phyloP scores from a whole-genome alignment of 1,140 invertebrate species.

The Streblospio benedicti region DNA sequence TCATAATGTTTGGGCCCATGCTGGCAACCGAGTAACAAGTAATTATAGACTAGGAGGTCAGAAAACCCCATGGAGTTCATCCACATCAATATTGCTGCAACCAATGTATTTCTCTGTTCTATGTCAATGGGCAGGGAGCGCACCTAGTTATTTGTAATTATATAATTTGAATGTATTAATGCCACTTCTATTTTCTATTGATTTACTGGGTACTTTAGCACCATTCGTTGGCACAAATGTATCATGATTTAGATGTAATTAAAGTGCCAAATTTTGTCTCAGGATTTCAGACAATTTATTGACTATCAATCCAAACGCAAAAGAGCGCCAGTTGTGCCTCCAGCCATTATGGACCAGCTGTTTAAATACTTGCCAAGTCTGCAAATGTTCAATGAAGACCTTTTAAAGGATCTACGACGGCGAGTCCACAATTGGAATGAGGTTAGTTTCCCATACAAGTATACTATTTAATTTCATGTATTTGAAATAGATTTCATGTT shows the following conservation, averaged over 20 bases:
- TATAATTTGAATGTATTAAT: background rate
- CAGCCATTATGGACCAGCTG: conserved; percentile 53
- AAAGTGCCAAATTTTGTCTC: conserved; percentile 13
- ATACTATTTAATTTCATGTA: background rate
- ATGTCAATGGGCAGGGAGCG: background rate
- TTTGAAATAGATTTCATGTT: background rate
- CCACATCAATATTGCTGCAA: background rate
- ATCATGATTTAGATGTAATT: background rate
- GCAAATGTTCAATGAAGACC: conserved; percentile 57
- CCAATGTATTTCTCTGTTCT: background rate
- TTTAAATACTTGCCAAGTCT: conserved; percentile 55
- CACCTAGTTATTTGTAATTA: background rate
- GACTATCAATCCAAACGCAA: conserved; percentile 43
- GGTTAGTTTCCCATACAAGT: background rate
- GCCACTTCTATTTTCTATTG: background rate
- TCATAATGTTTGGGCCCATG: too few relatives aligned
- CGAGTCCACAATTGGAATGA: conserved; percentile 56
- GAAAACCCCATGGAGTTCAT: too few relatives aligned
- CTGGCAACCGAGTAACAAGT: too few relatives aligned
- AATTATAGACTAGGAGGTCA: too few relatives aligned
- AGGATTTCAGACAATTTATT: conserved; percentile 55
- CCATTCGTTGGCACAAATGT: background rate
- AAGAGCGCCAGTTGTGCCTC: conserved; percentile 45
- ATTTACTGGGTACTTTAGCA: background rate
- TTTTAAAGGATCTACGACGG: conserved; percentile 57